These are phyloP conservation scores for Drymodes brunneopygia DNA, from an alignment of 2,113 vertebrate genomes.

Conservation along the genomic window DNA sequence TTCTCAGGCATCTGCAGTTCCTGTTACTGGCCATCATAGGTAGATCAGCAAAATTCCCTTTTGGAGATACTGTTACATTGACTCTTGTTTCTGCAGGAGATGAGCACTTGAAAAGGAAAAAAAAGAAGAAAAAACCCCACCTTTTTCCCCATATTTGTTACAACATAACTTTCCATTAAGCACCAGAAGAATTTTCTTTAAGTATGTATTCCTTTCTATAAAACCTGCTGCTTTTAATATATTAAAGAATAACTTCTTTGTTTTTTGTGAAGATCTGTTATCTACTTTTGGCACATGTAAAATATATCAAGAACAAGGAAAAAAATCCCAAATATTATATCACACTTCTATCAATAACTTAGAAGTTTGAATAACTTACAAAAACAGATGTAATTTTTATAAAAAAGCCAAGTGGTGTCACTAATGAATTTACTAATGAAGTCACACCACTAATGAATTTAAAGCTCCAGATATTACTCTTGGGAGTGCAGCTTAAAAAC, in stretches of 20 bases:
- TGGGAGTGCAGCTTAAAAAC: not conserved
- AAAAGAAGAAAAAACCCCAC: accelerated
- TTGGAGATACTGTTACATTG: not conserved
- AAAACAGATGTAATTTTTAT: not conserved
- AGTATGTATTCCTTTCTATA: not conserved
- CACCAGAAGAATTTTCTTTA: not conserved
- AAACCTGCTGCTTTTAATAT: not conserved
- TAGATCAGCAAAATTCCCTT: not conserved
- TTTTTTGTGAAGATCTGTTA: not conserved
- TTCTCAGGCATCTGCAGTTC: not conserved
- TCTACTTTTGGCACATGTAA: not conserved
- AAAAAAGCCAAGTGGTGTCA: not conserved
- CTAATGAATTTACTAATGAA: not conserved
- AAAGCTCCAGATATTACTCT: not conserved
- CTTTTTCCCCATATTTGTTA: not conserved
- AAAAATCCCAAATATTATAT: not conserved
- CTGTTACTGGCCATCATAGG: not conserved
- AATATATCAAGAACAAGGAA: not conserved
- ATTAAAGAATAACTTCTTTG: not conserved
- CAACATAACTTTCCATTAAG: not conserved
- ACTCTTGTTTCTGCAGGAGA: not conserved
- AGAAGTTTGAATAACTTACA: not conserved
- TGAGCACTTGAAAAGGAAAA: not conserved
- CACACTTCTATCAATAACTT: not conserved
- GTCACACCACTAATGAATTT: not conserved